Percentiles rank a stretch among this genome's conserved stretches.
phyloP scores from a whole-genome alignment of 2,888 invertebrate genomes.

The Melanophora roralis region DNA sequence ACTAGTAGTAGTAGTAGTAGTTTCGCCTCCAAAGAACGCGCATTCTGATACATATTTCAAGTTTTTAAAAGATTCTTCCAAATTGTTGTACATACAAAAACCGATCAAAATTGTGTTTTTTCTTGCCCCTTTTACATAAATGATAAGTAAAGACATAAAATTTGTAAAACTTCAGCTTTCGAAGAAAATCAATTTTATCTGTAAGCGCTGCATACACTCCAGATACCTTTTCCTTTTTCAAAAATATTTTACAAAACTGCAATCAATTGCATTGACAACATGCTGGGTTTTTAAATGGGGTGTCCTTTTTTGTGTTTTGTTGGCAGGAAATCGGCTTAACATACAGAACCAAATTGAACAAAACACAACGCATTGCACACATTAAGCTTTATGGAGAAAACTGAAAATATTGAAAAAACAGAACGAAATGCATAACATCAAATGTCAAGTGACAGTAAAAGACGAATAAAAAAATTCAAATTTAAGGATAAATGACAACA shows the following conservation, averaged over 20 bases:
- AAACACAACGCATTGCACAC: neutral
- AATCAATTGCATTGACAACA: slow-evolving; percentile 16
- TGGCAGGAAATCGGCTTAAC: neutral
- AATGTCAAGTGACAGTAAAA: slow-evolving; percentile 60
- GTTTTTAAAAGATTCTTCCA: too few species aligned
- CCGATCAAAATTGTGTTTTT: too few species aligned
- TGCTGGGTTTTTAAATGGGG: neutral
- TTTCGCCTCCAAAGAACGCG: too few species aligned
- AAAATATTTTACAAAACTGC: neutral
- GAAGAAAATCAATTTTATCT: too few species aligned
- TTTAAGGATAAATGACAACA: slow-evolving; percentile 10
- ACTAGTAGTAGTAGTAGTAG: too few species aligned
- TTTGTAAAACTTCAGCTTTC: too few species aligned
- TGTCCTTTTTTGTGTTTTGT: neutral
- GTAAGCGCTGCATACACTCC: too few species aligned
- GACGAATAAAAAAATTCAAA: slow-evolving; percentile 32
- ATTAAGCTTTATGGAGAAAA: neutral
- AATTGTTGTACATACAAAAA: too few species aligned
- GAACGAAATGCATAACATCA: slow-evolving; percentile 42
- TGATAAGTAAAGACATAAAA: too few species aligned
- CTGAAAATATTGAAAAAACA: slow-evolving; percentile 1
- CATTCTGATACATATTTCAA: too few species aligned
- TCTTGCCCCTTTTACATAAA: too few species aligned
- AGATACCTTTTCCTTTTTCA: too few species aligned
- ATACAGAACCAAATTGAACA: neutral